These are phyloP conservation scores for Lathronympha strigana DNA, from an alignment of 2,888 invertebrate species.

Conservation along the genomic window DNA sequence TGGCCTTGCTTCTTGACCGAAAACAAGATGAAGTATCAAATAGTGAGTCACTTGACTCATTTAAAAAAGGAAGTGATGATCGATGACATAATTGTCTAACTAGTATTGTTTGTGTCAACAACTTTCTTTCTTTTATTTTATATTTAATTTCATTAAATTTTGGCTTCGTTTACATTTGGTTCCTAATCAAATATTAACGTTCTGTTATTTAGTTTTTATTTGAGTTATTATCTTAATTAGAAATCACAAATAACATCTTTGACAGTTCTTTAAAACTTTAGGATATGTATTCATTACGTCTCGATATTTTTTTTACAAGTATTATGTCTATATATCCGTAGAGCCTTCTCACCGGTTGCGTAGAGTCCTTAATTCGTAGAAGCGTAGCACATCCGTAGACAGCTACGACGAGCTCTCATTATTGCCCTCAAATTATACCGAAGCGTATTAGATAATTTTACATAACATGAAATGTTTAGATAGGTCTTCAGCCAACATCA, in stretches of 20 bases:
- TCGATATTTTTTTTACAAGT: neutral
- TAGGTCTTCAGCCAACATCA: neutral
- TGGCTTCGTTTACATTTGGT: no score
- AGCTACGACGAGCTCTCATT: neutral
- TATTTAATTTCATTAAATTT: neutral
- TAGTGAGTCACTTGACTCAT: slow-evolving; percentile 5
- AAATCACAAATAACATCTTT: no score
- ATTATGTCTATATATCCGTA: neutral
- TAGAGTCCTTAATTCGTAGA: slow-evolving; percentile 5
- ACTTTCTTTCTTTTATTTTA: neutral
- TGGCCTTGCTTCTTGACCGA: slow-evolving; percentile 73
- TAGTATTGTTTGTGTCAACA: neutral
- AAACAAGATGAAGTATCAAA: slow-evolving; percentile 46
- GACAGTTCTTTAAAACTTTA: no score
- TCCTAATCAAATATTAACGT: no score
- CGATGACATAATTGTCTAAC: neutral
- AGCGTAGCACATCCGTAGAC: slow-evolving; percentile 14
- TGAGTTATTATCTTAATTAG: no score
- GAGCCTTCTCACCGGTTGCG: neutral
- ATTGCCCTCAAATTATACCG: neutral
- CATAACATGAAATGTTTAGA: neutral
- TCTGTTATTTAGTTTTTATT: no score
- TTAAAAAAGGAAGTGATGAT: slow-evolving; percentile 28
- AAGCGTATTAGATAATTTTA: neutral
- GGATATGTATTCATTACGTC: no score